phyloP scores from a whole-genome alignment of 2,888 invertebrate genomes.

The Lithophane semibrunnea region DNA sequence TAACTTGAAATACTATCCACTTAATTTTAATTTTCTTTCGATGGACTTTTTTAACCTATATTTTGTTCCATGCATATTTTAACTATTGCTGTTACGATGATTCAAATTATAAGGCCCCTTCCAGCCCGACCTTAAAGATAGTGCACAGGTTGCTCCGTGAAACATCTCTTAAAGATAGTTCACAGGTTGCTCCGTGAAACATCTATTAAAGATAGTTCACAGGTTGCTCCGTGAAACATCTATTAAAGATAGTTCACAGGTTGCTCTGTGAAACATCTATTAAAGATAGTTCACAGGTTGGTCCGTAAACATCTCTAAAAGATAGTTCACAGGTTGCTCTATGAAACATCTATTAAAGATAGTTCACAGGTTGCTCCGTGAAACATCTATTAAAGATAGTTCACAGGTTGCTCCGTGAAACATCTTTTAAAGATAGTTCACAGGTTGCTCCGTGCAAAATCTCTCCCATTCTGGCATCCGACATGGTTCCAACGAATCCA shows the following conservation, averaged over 20 bases:
- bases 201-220: too few relatives aligned
- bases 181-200: too few relatives aligned
- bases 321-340: constrained; percentile 41
- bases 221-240: too few relatives aligned
- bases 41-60: constrained; percentile 69
- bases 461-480: constrained; percentile 12
- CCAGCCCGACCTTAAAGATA: constrained; percentile 72
- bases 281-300: too few relatives aligned
- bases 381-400: constrained; percentile 58
- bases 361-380: constrained; percentile 36
- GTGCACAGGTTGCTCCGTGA: constrained; percentile 38
- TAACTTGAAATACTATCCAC: constrained; percentile 73
- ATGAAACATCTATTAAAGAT: constrained; percentile 53
- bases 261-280: too few relatives aligned
- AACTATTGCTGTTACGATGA: constrained; percentile 71
- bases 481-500: constrained; percentile 45
- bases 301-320: constrained; percentile 52
- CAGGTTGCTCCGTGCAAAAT: constrained; percentile 41
- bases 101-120: constrained; percentile 85
- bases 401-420: constrained; percentile 42
- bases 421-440: constrained; percentile 55
- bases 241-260: too few relatives aligned
- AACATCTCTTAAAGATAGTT: constrained; percentile 14
- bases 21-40: constrained; percentile 68
- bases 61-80: constrained; percentile 72